Percentiles rank a stretch among this genome's conserved stretches.
These are phyloP conservation scores for Adelges cooleyi DNA, from an alignment of 1,140 invertebrate genomes.

Conservation along the genomic window DNA sequence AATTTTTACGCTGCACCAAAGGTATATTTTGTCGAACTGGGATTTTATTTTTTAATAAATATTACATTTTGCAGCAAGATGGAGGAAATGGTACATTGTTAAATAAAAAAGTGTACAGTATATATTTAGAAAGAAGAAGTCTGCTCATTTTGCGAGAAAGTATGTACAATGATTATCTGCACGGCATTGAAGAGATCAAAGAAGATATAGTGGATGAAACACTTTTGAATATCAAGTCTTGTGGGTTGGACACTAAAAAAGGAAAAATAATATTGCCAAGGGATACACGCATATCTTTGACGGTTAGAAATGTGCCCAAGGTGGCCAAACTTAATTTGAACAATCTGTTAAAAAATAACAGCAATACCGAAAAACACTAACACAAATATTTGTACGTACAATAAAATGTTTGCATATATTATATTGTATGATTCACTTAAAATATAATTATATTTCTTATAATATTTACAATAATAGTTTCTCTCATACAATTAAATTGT, in stretches of 20 bases:
- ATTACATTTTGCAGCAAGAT: not conserved
- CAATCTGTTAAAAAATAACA: conserved; percentile 34
- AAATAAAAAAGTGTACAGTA: conserved; percentile 40
- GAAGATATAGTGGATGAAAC: conserved; percentile 54
- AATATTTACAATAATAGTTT: conserved; percentile 16
- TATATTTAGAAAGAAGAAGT: conserved; percentile 79
- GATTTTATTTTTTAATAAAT: no score
- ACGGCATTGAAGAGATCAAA: conserved; percentile 72
- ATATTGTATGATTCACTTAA: conserved; percentile 4
- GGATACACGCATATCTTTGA: conserved; percentile 72
- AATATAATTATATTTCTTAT: conserved; percentile 13
- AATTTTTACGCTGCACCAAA: conserved; percentile 53
- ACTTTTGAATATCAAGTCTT: conserved; percentile 55
- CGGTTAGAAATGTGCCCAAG: conserved; percentile 87
- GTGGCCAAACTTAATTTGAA: conserved; percentile 53
- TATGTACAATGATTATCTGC: conserved; percentile 74
- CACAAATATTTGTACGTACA: not conserved
- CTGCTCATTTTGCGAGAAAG: conserved; percentile 72
- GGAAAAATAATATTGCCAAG: conserved; percentile 48
- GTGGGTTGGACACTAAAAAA: conserved; percentile 43
- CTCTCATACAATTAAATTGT: not conserved
- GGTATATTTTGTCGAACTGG: no score
- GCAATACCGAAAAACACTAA: not conserved
- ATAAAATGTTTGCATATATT: conserved; percentile 23
- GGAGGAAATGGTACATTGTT: not conserved